A percentile compares a stretch with the other conserved stretches of the same genome.
Evolutionary conservation across 2,113 vertebrate genomes (phyloP).

Genomic region (Anser brachyrhynchus): DNA sequence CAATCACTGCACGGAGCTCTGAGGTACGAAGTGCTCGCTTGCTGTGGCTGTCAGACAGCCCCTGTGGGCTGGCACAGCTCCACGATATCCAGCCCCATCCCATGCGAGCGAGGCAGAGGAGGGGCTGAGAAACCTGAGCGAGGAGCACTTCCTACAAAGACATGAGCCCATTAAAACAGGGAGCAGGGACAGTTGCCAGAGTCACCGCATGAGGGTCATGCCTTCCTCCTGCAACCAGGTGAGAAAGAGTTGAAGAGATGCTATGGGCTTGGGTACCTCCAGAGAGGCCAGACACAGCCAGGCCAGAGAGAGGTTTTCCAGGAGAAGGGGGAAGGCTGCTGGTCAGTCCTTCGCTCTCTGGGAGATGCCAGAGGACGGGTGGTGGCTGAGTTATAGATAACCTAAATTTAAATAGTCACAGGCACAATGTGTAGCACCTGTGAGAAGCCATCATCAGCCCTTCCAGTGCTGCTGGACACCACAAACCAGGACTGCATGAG

Average conservation of each 20-base stretch:
- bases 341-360: neutral
- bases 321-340: neutral
- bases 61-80: neutral
- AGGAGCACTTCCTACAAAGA: neutral
- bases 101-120: neutral
- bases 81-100: rapidly evolving
- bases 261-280: neutral
- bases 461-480: neutral
- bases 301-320: neutral
- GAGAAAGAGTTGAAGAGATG: neutral
- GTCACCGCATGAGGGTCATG: rapidly evolving
- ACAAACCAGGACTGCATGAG: neutral
- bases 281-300: neutral
- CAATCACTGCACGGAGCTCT: neutral
- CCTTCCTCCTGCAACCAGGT: neutral
- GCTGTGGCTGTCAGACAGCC: neutral
- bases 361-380: neutral
- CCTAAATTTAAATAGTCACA: neutral
- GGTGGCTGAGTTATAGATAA: neutral
- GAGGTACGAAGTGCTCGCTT: neutral
- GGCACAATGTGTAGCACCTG: neutral
- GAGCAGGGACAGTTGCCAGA: neutral
- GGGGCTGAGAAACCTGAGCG: neutral
- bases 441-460: neutral
- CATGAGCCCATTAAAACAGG: neutral